Percentiles rank a stretch among this genome's conserved stretches.
Conservation (phyloP, 2,888 invertebrate genomes). For the Zygothrica quintamaculata region DNA sequence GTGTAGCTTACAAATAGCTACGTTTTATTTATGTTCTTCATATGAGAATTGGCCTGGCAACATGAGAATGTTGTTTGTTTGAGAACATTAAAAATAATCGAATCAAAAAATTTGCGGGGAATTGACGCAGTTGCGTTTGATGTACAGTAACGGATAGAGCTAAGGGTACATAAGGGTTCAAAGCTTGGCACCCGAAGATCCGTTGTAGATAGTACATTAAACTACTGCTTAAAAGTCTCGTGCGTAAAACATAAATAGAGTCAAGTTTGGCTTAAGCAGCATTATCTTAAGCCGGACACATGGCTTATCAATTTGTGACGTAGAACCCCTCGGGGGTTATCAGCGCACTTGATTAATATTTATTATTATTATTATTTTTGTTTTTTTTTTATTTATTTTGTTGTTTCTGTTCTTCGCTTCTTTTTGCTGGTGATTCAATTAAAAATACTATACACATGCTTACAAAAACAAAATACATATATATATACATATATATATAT, state of each 20-base stretch:
- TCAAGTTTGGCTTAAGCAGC: conserved; percentile 42
- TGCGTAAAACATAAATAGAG: conserved; percentile 64
- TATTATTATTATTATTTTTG: conserved; percentile 12
- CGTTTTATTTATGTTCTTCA: too few species aligned
- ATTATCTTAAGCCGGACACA: conserved; percentile 42
- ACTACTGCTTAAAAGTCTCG: conserved; percentile 34
- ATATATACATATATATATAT: too few species aligned
- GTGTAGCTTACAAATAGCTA: too few species aligned
- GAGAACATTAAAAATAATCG: too few species aligned
- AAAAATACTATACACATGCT: conserved; percentile 43
- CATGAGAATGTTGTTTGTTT: conserved; percentile 40
- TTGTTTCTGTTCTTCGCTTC: conserved; percentile 15
- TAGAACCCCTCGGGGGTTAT: conserved; percentile 57
- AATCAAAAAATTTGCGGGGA: conserved; percentile 45
- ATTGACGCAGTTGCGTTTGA: conserved; percentile 42
- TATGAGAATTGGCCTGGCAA: conserved; percentile 64
- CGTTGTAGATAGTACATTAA: conserved; percentile 14
- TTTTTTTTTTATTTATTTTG: too few species aligned
- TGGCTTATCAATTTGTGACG: conserved; percentile 47
- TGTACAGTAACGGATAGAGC: conserved; percentile 8
- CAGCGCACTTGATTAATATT: conserved; percentile 63
- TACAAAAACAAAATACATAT: conserved; percentile 7
- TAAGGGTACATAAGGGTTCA: conserved; percentile 5
- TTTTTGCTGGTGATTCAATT: conserved; percentile 61
- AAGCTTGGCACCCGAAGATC: conserved; percentile 22